phyloP scores from a whole-genome alignment of 1,140 invertebrate species.

The Olivierus martensii region DNA sequence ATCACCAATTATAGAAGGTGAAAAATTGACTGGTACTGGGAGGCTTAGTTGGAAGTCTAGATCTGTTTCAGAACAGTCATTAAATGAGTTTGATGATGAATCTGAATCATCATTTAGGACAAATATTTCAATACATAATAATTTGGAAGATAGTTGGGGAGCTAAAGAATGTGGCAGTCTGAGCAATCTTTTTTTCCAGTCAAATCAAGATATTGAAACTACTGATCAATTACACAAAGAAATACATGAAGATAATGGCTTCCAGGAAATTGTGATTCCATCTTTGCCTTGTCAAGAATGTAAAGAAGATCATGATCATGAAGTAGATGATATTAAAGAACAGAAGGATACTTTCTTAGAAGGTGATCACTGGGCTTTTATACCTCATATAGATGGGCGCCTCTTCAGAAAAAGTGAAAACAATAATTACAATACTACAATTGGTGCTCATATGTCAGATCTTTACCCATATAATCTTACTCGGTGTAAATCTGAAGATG shows the following conservation, averaged over 20 bases:
- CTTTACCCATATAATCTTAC: slow-evolving; percentile 1
- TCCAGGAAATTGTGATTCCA: slow-evolving; percentile 8
- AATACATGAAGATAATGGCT: slow-evolving; percentile 5
- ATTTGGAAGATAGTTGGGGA: slow-evolving; percentile 5
- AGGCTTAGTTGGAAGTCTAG: slow-evolving; percentile 15
- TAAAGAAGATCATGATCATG: neutral
- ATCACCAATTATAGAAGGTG: slow-evolving; percentile 12
- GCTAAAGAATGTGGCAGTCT: slow-evolving; percentile 1
- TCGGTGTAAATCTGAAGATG: slow-evolving; percentile 13
- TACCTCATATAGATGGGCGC: slow-evolving; percentile 4
- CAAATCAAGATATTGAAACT: slow-evolving; percentile 6
- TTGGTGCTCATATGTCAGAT: slow-evolving; percentile 4
- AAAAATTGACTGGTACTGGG: slow-evolving; percentile 12
- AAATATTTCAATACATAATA: neutral
- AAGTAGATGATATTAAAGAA: neutral
- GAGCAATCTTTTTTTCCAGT: slow-evolving; percentile 10
- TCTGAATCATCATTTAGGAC: neutral
- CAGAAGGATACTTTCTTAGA: slow-evolving; percentile 3
- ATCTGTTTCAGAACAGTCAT: slow-evolving; percentile 13
- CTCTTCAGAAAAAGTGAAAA: slow-evolving; percentile 3
- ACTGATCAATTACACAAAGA: slow-evolving; percentile 7
- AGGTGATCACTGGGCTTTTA: slow-evolving; percentile 12
- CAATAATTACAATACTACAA: slow-evolving; percentile 8
- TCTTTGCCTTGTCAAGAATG: slow-evolving; percentile 4
- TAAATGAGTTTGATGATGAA: slow-evolving; percentile 11